These are phyloP conservation scores for Mamestra brassicae DNA, from an alignment of 2,888 invertebrate species.

Conservation along the genomic window DNA sequence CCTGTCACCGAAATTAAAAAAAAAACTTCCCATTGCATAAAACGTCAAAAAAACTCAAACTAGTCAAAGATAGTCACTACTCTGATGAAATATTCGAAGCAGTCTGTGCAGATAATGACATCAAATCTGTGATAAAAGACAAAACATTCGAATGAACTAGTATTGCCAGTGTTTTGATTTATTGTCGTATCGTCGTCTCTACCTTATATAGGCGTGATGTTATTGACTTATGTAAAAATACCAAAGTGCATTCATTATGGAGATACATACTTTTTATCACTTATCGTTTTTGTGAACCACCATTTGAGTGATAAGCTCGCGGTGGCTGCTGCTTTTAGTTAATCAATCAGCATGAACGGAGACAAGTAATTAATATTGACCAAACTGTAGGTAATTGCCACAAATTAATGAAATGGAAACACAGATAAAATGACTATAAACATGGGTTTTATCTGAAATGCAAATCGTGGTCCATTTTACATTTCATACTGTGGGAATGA, in stretches of 20 bases:
- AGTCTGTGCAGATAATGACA: no score
- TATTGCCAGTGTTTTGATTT: no score
- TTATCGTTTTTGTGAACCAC: background rate
- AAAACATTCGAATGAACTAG: no score
- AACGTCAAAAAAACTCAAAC: no score
- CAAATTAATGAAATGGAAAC: slow-evolving; percentile 41
- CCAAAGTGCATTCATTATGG: background rate
- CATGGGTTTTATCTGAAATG: slow-evolving; percentile 12
- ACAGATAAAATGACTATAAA: slow-evolving; percentile 10
- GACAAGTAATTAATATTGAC: slow-evolving; percentile 36
- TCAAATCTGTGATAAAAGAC: no score
- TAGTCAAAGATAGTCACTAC: no score
- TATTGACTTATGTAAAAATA: background rate
- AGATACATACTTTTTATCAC: background rate
- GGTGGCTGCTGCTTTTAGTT: slow-evolving; percentile 2
- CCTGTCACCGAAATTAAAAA: no score
- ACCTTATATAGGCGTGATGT: background rate
- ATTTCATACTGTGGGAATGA: slow-evolving; percentile 11
- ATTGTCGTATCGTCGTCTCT: no score
- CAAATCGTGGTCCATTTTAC: background rate
- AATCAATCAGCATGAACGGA: slow-evolving; percentile 26
- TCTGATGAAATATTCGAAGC: no score
- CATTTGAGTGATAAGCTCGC: background rate
- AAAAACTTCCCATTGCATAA: no score
- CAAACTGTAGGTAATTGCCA: slow-evolving; percentile 11